These are phyloP conservation scores for Zygogramma bicolorata DNA, from an alignment of 2,888 invertebrate species.

Conservation along the genomic window DNA sequence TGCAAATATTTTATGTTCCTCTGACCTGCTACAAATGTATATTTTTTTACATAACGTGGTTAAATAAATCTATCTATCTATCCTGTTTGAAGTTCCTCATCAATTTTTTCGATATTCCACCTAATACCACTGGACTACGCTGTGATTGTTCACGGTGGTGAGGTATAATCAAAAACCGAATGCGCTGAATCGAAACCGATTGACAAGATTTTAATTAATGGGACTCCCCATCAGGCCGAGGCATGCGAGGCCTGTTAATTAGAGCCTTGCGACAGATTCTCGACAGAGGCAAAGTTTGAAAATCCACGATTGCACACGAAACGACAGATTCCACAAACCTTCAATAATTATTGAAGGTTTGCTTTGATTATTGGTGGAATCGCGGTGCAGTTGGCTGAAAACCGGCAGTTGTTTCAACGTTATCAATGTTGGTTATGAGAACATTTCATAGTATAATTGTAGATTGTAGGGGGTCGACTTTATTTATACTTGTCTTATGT, in stretches of 20 bases:
- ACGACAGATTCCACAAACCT: background rate
- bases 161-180: slow-evolving; percentile 52
- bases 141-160: slow-evolving; percentile 11
- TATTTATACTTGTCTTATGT: no score
- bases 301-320: background rate
- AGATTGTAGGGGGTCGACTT: no score
- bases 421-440: no score
- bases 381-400: no score
- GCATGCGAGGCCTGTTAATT: slow-evolving; percentile 32
- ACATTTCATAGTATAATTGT: no score
- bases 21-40: no score
- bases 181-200: slow-evolving; percentile 51
- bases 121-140: background rate
- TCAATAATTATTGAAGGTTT: no score
- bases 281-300: background rate
- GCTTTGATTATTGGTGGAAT: background rate
- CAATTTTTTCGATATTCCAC: background rate
- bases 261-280: slow-evolving; percentile 4
- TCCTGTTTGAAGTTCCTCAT: background rate
- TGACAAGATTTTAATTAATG: slow-evolving; percentile 60
- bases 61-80: no score
- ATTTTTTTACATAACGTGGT: no score
- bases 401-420: no score
- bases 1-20: no score
- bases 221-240: slow-evolving; percentile 51